Evolutionary conservation across 1,140 invertebrate genomes (phyloP).

Genomic region (Charaxes varanes): DNA sequence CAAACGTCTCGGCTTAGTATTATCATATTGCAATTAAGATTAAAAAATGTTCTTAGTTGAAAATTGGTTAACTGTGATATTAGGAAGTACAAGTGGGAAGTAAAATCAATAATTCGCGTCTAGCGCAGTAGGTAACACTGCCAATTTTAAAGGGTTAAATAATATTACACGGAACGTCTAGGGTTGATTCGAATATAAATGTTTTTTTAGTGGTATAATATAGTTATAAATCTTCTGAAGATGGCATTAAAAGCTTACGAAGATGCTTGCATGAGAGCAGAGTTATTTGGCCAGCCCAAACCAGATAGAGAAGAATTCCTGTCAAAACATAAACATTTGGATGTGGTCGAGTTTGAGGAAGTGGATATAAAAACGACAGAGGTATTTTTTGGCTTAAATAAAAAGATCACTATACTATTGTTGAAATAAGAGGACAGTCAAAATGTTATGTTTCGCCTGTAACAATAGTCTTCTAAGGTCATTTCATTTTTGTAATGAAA

Average conservation of each 20-base stretch:
- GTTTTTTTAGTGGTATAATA: constrained; percentile 1
- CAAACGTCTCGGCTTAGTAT: too few relatives aligned
- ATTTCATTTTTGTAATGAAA: too few relatives aligned
- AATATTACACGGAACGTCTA: too few relatives aligned
- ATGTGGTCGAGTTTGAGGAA: constrained; percentile 63
- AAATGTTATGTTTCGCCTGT: too few relatives aligned
- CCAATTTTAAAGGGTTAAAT: constrained; percentile 5
- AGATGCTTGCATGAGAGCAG: constrained; percentile 82
- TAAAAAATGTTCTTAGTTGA: too few relatives aligned
- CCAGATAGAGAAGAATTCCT: constrained; percentile 80
- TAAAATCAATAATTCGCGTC: constrained; percentile 18
- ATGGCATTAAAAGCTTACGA: constrained; percentile 79
- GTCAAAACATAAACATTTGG: constrained; percentile 66
- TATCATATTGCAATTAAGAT: too few relatives aligned
- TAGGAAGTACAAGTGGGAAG: not conserved
- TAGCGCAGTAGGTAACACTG: constrained; percentile 16
- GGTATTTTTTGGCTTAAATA: constrained; percentile 47
- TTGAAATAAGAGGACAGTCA: too few relatives aligned
- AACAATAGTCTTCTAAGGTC: too few relatives aligned
- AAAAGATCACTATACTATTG: too few relatives aligned
- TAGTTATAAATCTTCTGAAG: constrained; percentile 21
- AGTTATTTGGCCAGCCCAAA: constrained; percentile 80
- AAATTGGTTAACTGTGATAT: too few relatives aligned
- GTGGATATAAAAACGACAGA: constrained; percentile 72
- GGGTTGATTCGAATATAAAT: too few relatives aligned